Evolutionary conservation across 2,888 invertebrate species (phyloP), one percentile per base, ranked within the genome.

Genomic region (Drosophila antonietae): DNA sequence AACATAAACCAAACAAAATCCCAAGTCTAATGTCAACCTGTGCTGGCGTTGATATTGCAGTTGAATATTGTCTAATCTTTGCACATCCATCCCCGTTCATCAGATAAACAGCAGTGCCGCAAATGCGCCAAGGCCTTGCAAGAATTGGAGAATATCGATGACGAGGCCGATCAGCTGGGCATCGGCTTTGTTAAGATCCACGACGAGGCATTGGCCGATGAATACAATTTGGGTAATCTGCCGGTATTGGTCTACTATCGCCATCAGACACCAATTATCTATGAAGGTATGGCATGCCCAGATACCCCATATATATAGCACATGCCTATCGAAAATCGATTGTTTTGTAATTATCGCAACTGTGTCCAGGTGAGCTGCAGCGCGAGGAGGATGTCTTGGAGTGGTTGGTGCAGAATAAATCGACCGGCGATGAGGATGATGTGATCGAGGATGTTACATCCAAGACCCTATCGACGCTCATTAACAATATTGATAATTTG

Each of bases 121-220:
- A 97, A 96, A 93, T 98, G 97, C 92, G 95, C 97, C 70, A 97
- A 97, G 93, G 98, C 97, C 64, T 94, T 98, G 75, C 96, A 96
- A 93, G 97, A 98, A 93, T 93, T 98, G 93, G 98, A 98, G 93
- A 98, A 98, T 93, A 98, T 98, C 91, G 98, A 98, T 91, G 97
- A 98, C 90, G 98, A 98, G 93, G 98, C 98, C 41, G 98, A 98
- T 93, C 97, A 98, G 92, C 94, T 98, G 78, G 98, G 97, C 75
- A 98, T 98, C 90, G 98, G 97, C 81, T 98, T 98, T 93, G 98
- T 98, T 76, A 98, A 98, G 93, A 98, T 98, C 91, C 96, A 97
- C 90, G 98, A 98, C 92, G 97, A 97, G 93, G 95, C 95, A 88
- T 94, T 98, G 82, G 97, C 98, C 74, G 97, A 97, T 90, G 98